A percentile compares a stretch with the other conserved stretches of the same genome.
Conservation (phyloP, 2,797 vertebrate genomes). For the Eidolon dupreanum region DNA sequence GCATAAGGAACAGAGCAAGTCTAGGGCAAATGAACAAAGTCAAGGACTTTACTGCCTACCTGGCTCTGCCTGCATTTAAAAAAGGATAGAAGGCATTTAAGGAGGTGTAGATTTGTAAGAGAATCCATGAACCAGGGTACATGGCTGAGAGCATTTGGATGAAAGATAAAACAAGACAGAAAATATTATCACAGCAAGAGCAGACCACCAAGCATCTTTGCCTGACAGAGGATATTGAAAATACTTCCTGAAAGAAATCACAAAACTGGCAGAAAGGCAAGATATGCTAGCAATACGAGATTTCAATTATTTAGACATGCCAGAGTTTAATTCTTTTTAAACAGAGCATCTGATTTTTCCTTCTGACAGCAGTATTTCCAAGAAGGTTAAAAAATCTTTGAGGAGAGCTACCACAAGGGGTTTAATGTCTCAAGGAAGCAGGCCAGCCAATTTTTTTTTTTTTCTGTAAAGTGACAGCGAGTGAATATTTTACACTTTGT, state of each 20-base stretch:
- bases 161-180: constrained; percentile 55
- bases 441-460: not conserved
- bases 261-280: constrained; percentile 31
- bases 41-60: not conserved
- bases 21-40: not conserved
- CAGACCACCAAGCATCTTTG: not conserved
- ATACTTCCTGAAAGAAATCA: constrained; percentile 53
- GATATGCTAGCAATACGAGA: not conserved
- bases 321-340: constrained; percentile 58
- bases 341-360: constrained; percentile 26
- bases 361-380: constrained; percentile 36
- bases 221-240: constrained; percentile 38
- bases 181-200: not conserved
- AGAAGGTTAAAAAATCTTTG: constrained; percentile 41
- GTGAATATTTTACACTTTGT: constrained; percentile 50
- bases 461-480: not conserved
- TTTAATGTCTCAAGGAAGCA: constrained; percentile 19
- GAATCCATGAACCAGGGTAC: constrained; percentile 18
- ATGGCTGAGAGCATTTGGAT: not conserved
- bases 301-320: constrained; percentile 33
- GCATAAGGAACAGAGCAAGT: not conserved
- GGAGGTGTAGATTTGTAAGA: not conserved
- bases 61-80: not conserved
- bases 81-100: constrained; percentile 11
- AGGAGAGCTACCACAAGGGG: not conserved